Percentiles rank a stretch among this genome's conserved stretches.
phyloP scores from a whole-genome alignment of 2,797 vertebrate genomes.

The Ctenochaetus hawaiiensis region DNA sequence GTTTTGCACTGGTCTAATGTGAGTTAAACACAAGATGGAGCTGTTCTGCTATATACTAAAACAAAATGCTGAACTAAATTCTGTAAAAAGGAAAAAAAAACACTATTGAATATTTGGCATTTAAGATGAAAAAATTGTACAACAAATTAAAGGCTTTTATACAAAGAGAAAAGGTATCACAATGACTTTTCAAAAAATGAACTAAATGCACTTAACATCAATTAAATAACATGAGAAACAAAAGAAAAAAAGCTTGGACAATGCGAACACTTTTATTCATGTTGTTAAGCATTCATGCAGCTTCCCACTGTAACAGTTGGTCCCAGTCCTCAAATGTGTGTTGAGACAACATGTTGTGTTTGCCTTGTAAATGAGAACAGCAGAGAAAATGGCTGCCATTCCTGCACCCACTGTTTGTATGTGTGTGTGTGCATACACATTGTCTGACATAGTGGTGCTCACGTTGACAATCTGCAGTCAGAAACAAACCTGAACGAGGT shows the following conservation, averaged over 20 bases:
- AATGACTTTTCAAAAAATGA: background rate
- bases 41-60: background rate
- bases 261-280: background rate
- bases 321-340: conserved; percentile 6
- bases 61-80: background rate
- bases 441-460: conserved; percentile 46
- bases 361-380: conserved; percentile 35
- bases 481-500: conserved; percentile 26
- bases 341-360: conserved; percentile 19
- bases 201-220: background rate
- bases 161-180: background rate
- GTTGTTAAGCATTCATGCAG: background rate
- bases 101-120: background rate
- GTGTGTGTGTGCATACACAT: conserved; percentile 33
- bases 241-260: background rate
- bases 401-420: conserved; percentile 7
- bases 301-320: background rate
- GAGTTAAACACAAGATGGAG: conserved; percentile 14
- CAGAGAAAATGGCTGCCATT: conserved; percentile 31
- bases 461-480: conserved; percentile 52
- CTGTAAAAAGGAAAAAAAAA: background rate
- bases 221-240: background rate
- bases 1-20: background rate
- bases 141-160: background rate
- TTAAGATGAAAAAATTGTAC: background rate